Evolutionary conservation across 2,888 invertebrate species (phyloP), one percentile per base, ranked within the genome.

Genomic region (Neoaliturus tenellus): DNA sequence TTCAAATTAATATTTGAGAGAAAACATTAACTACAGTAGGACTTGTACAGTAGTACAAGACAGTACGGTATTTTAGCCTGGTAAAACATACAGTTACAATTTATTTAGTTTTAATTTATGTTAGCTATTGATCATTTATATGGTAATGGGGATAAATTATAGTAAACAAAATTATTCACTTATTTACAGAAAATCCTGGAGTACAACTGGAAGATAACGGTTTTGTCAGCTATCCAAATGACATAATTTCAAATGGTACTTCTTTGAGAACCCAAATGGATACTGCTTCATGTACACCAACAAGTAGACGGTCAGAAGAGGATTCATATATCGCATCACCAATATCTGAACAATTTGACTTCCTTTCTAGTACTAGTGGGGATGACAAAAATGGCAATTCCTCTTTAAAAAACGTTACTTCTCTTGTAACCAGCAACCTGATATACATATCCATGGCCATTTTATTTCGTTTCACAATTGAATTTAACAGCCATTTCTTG

Each of bases 361-460:
- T 62, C 14, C 62, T 62, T 31, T 62, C 62, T 31, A 62, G 62
- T 62, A 62, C 62, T 28, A 62, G 62, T 62, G 62, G 62, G 14
- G 14, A 2, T 3, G 14, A 28, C 17, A 31, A 62, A 17, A 62
- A 62, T 62, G 62, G 31, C 31, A 51, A 51, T 2, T 51, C 51
- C 2, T 67, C 67, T 67, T 31, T 33, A 5, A 35, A 69, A 39
- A 17, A 20, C 14, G n/a, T 20, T 44, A 28, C 75, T 44, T 25
- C 25, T 1, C 28, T 28, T 28, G 5, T 39, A 28, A 44, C 75
- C 14, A 75, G 75, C 39, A 75, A 28, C 39, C 17, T 75, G 0
- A 25, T 75, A 25, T 75, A 44, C 48, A 75, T 75, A 75, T 75
- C 75, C 41, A 44, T 75, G 48, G 78, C 78, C 20, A 55, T 78